These are phyloP conservation scores for Danio aesculapii DNA, from an alignment of 2,797 vertebrate species.

Conservation along the genomic window DNA sequence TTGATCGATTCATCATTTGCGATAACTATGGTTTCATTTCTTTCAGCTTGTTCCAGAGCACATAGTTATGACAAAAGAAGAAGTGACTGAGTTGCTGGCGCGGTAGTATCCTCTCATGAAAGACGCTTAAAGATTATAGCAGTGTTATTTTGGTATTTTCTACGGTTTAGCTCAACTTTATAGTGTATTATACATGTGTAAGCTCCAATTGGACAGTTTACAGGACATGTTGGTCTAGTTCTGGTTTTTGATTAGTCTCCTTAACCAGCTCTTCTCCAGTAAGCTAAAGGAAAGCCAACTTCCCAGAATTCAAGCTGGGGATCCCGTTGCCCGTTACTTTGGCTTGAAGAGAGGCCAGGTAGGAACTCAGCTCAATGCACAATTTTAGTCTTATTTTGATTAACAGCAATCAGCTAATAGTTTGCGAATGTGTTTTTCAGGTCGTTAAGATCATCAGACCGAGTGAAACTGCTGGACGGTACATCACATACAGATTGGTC, in stretches of 20 bases:
- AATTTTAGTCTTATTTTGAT: not conserved
- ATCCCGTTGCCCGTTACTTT: conserved; percentile 96
- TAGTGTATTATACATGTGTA: no score
- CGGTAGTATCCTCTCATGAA: conserved; percentile 92
- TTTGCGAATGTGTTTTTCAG: conserved; percentile 68
- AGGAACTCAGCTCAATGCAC: conserved; percentile 12
- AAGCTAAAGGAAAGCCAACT: conserved; percentile 97
- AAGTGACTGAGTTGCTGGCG: conserved; percentile 91
- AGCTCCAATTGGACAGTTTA: not conserved
- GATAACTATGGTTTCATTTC: not conserved
- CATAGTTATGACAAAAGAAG: conserved; percentile 98
- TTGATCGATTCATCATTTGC: no score
- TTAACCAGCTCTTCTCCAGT: conserved; percentile 71
- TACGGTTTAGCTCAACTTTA: no score
- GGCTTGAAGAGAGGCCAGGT: conserved; percentile 98
- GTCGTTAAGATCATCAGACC: conserved; percentile 98
- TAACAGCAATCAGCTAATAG: no score
- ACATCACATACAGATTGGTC: conserved; percentile 98
- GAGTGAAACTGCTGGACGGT: conserved; percentile 94
- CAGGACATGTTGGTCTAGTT: not conserved
- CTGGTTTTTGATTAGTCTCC: no score
- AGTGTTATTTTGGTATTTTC: not conserved
- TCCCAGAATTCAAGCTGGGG: conserved; percentile 95
- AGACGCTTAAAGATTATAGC: not conserved
- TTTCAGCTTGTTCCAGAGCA: conserved; percentile 94